Conservation (phyloP, 1,140 invertebrate species). For the Drosophila busckii region DNA sequence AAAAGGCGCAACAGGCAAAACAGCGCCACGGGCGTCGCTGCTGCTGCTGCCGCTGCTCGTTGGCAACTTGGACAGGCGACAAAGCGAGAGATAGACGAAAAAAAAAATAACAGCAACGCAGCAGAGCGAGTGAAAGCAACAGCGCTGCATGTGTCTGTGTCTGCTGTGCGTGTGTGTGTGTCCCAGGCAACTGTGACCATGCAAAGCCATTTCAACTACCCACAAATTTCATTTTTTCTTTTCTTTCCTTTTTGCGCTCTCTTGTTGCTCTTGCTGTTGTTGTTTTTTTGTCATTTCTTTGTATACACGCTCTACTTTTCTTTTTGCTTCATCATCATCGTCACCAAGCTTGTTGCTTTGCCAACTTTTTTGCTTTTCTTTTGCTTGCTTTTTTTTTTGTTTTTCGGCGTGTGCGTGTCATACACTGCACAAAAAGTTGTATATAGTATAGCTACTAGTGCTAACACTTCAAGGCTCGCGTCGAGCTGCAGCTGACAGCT, state of each 20-base stretch:
- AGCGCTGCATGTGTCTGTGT: constrained; percentile 5
- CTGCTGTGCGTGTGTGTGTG: not conserved
- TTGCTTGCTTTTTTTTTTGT: constrained; percentile 8
- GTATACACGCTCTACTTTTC: not conserved
- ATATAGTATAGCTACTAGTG: not conserved
- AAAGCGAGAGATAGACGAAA: constrained; percentile 4
- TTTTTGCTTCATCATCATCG: constrained; percentile 39
- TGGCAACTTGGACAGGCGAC: not conserved
- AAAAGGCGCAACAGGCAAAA: constrained; percentile 69
- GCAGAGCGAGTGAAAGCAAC: constrained; percentile 17
- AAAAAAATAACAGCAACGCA: not conserved
- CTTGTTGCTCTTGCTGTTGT: too few species aligned
- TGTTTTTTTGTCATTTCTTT: too few species aligned
- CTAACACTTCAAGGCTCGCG: not conserved
- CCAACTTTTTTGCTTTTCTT: constrained; percentile 42
- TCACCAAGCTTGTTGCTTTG: constrained; percentile 73
- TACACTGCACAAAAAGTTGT: constrained; percentile 16
- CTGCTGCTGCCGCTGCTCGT: constrained; percentile 13
- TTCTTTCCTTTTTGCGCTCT: too few species aligned
- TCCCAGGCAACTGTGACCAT: constrained; percentile 32
- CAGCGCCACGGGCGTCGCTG: too few species aligned
- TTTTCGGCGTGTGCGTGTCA: not conserved
- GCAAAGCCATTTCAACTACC: constrained; percentile 22
- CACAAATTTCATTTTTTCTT: constrained; percentile 18
- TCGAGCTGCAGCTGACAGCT: constrained; percentile 17